These are phyloP conservation scores for Batillaria attramentaria DNA, from an alignment of 1,140 invertebrate genomes.

Conservation along the genomic window DNA sequence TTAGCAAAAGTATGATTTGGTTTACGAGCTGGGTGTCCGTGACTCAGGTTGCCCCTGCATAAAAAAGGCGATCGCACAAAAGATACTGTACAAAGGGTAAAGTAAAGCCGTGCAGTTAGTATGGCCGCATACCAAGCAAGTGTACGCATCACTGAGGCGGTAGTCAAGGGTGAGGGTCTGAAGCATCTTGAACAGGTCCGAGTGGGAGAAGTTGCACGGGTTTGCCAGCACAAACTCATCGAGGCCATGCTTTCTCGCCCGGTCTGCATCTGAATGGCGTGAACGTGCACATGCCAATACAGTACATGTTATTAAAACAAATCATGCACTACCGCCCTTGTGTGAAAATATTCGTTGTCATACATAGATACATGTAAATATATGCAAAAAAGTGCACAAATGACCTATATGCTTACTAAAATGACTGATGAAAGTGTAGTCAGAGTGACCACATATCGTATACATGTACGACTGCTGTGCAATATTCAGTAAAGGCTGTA, in stretches of 20 bases:
- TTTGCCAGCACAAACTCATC: conserved; percentile 99
- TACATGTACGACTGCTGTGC: too few species aligned
- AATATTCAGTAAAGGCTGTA: too few species aligned
- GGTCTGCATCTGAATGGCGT: conserved; percentile 91
- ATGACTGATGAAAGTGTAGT: too few species aligned
- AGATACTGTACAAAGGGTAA: background rate
- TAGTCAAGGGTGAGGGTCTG: conserved; percentile 96
- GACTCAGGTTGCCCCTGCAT: too few species aligned
- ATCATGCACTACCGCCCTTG: too few species aligned
- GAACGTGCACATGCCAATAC: conserved; percentile 33
- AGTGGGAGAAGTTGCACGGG: conserved; percentile 97
- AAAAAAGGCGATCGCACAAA: background rate
- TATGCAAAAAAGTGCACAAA: too few species aligned
- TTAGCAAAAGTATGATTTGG: too few species aligned
- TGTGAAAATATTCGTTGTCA: background rate
- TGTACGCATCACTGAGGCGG: conserved; percentile 96
- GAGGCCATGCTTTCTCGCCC: conserved; percentile 98
- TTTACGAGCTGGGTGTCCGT: too few species aligned
- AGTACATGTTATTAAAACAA: too few species aligned
- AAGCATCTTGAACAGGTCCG: conserved; percentile 90
- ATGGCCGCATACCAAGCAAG: conserved; percentile 84
- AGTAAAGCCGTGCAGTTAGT: background rate
- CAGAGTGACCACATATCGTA: too few species aligned
- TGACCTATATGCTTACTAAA: too few species aligned
- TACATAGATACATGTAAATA: too few species aligned